phyloP scores from a whole-genome alignment of 1,140 invertebrate species.

The Latrodectus geometricus region DNA sequence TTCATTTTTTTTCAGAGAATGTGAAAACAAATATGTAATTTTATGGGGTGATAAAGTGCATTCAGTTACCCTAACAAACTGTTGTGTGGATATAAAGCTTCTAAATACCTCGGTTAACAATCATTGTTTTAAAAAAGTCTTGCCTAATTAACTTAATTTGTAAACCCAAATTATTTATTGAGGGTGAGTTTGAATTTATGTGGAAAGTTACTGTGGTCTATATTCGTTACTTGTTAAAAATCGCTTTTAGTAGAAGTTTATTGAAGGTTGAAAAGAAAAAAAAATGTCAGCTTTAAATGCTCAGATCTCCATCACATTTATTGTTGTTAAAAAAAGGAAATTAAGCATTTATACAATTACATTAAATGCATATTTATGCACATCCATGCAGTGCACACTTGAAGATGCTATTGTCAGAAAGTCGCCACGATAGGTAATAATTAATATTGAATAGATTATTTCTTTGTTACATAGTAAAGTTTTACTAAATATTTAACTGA shows the following conservation, averaged over 20 bases:
- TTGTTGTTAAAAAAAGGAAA: neutral
- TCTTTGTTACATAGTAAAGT: constrained; percentile 44
- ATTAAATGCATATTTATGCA: neutral
- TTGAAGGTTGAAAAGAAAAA: constrained; percentile 17
- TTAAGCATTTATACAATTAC: neutral
- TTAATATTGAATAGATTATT: constrained; percentile 44
- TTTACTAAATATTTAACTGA: constrained; percentile 38
- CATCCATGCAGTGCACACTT: constrained; percentile 36
- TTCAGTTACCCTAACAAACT: neutral
- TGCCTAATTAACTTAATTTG: constrained; percentile 3
- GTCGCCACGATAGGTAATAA: constrained; percentile 34
- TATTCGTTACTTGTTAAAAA: constrained; percentile 53
- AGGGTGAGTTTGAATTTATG: constrained; percentile 16
- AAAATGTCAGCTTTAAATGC: constrained; percentile 4
- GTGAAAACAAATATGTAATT: neutral
- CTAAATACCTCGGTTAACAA: constrained; percentile 44
- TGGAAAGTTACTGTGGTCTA: constrained; percentile 14
- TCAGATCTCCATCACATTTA: neutral
- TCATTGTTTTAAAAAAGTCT: constrained; percentile 18
- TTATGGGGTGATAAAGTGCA: constrained; percentile 1
- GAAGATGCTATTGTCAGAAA: constrained; percentile 29
- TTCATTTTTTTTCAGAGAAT: constrained; percentile 22
- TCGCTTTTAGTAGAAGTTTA: constrained; percentile 54
- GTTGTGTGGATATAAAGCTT: neutral
- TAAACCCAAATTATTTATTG: constrained; percentile 23